Conservation (phyloP, 2,888 invertebrate species). For the Helicoverpa assulta region DNA sequence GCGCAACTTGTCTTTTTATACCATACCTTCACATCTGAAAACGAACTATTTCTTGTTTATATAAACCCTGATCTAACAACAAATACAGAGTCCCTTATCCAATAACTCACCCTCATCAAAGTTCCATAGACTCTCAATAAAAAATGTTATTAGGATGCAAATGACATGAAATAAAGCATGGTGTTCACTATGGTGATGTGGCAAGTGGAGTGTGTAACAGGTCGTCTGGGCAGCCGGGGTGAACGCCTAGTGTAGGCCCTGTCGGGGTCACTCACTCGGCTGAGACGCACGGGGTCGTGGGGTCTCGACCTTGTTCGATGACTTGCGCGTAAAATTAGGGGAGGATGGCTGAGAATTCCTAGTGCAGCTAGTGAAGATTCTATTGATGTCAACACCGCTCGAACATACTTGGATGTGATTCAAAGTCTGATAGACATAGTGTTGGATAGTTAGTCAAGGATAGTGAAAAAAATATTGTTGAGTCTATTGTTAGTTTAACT, state of each 20-base stretch:
- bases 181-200: constrained; percentile 61
- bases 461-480: too few species aligned
- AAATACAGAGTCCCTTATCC: background rate
- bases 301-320: constrained; percentile 27
- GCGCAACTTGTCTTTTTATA: too few species aligned
- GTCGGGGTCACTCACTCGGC: constrained; percentile 81
- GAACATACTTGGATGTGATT: too few species aligned
- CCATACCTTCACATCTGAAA: too few species aligned
- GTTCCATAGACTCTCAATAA: constrained; percentile 28
- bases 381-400: too few species aligned
- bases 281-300: constrained; percentile 53
- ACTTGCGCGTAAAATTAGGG: background rate
- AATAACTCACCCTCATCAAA: constrained; percentile 2
- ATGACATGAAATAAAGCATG: constrained; percentile 44
- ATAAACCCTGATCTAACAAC: background rate
- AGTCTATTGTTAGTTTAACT: too few species aligned
- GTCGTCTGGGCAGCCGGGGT: constrained; percentile 84
- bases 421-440: too few species aligned
- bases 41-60: background rate
- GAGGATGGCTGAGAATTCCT: background rate
- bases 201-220: constrained; percentile 84
- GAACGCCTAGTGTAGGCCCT: constrained; percentile 82
- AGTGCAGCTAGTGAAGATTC: too few species aligned
- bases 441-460: too few species aligned
- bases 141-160: constrained; percentile 52